These are phyloP conservation scores for Ladona fulva DNA, from an alignment of 1,140 invertebrate genomes.

Conservation along the genomic window DNA sequence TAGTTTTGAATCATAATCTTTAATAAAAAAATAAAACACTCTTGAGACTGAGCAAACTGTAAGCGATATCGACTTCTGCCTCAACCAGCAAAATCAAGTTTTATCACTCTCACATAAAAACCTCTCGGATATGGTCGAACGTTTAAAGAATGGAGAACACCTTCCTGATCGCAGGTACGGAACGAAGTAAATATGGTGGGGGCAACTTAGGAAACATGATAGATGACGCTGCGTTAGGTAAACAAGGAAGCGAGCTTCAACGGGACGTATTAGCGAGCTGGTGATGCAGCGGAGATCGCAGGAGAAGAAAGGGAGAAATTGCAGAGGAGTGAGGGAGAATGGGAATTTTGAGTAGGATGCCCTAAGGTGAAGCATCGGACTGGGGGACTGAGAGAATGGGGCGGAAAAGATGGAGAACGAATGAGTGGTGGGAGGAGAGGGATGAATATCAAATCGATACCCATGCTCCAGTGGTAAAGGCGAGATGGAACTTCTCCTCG, in stretches of 20 bases:
- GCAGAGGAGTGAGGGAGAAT: background rate
- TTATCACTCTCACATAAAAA: too few relatives aligned
- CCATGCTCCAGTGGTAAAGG: background rate
- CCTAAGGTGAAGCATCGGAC: too few relatives aligned
- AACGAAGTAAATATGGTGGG: too few relatives aligned
- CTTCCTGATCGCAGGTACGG: too few relatives aligned
- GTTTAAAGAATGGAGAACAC: too few relatives aligned
- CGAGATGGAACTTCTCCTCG: background rate
- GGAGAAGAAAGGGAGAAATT: background rate
- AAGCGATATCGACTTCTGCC: too few relatives aligned
- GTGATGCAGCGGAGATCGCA: background rate
- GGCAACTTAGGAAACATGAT: too few relatives aligned
- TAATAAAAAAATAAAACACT: too few relatives aligned
- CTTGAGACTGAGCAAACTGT: too few relatives aligned
- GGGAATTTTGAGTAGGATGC: background rate
- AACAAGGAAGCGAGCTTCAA: background rate
- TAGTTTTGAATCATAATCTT: too few relatives aligned
- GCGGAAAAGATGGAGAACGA: background rate
- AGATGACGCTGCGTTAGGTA: background rate
- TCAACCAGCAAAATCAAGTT: too few relatives aligned
- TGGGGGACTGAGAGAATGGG: background rate
- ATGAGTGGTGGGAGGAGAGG: background rate
- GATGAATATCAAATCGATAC: background rate
- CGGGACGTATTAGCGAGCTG: background rate
- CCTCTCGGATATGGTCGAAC: too few relatives aligned